Evolutionary conservation across 2,888 invertebrate genomes (phyloP), one percentile per base, ranked within the genome.

Genomic region (Caenorhabditis afra): DNA sequence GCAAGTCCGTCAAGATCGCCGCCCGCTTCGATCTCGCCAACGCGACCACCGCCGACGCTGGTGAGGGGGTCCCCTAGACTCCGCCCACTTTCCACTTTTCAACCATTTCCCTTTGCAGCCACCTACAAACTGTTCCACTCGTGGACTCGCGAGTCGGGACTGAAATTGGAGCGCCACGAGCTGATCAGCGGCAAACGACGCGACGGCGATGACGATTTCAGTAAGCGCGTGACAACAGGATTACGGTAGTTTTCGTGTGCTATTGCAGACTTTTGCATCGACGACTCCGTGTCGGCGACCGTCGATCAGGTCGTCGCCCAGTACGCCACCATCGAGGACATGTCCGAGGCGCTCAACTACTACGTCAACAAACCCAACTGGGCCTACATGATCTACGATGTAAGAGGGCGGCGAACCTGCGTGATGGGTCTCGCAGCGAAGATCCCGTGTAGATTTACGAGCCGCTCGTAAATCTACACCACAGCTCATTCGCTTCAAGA

Each of bases 301-400:
- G 76, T 83, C 18, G 81, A 83, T 47, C 66, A 68, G 16, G 58
- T 83, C n/a, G 73, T 83, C 47, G 53, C 55, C 41, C 77, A 23
- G 52, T 81, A 76, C 79, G 58, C 53, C 11, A 68, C 64, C 39
- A 67, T 81, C 23, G 76, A 77, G 16, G 65, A 44, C 45, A 79
- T 82, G 57, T 55, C 78, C 18, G 71, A 78, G 59, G 75, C 66
- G 12, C 71, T 84, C 20, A 80, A 81, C 61, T 76, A 67, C 47
- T 80, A 64, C 47, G 62, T 84, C 55, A 84, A 84, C 62, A 75
- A 76, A 53, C 84, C 84, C 45, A 74, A 76, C 76, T 84, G 84
- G 84, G 84, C 84, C 4, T 84, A 66, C 55, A 14, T 84, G 22
- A 62, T 84, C 45, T 81, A 78, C 52, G 77, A 81, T 67, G 83